Base-by-base conservation (phyloP, 2,888 invertebrate genomes). In the Bruchidius siliquastri region DNA sequence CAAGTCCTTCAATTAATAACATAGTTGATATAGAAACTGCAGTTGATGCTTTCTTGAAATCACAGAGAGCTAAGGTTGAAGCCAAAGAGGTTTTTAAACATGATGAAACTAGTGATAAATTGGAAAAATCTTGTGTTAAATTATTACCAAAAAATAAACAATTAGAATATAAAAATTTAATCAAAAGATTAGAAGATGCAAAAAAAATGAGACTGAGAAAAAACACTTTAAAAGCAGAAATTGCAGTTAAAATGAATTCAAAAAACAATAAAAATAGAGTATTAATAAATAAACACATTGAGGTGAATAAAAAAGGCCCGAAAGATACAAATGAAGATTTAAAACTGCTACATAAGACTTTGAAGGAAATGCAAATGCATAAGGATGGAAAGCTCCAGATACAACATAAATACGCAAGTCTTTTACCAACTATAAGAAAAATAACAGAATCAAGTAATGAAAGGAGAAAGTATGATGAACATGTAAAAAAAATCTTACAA, bases 351-450 rank as follows among this genome's bases (percentile, higher is more conserved):
- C 77, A 80, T 21, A 75, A 73, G 26, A 78, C 77, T 0, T 68
- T 68, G 6, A 68, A 68, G 20, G 68, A 68, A 68, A 68, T 68
- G 68, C 68, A 77, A 74, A 74, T 71, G 68, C 71, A 72, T 71
- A 69, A 73, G 72, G 69, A 76, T 78, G 77, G 78, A 80, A 87
- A 86, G 81, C 86, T 85, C 80, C 86, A 86, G 85, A 84, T 86
- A 76, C 85, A 85, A 83, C 85, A 85, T 80, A 86, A 85, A 83
- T 87, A 87, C 83, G 83, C 82, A 80, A 81, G 80, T 72, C 82
- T 87, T 77, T 82, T 80, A 69, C 85, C 85, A 49, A 79, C 86
- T 73, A 81, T 86, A 74, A 80, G 82, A 79, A 84, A 83, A 81
- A 83, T 87, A 73, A 84, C 84, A 72, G 81, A 83, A 70, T 82